A percentile compares a stretch with the other conserved stretches of the same genome.
Conservation (phyloP, 1,140 invertebrate genomes). For the Ceratosolen fusciceps region DNA sequence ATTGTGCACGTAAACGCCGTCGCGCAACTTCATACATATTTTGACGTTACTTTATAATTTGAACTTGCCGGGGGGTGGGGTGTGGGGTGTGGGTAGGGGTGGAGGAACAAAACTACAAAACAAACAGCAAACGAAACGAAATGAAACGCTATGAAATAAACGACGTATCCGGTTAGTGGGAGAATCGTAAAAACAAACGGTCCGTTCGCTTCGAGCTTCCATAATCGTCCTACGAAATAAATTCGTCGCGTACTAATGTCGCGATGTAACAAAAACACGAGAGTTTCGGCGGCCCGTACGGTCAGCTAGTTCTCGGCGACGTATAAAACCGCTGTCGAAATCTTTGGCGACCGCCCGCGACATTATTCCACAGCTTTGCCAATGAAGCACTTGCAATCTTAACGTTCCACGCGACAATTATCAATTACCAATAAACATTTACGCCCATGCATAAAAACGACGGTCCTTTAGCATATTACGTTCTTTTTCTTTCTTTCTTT, state of each 20-base stretch:
- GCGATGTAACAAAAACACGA: conserved; percentile 11
- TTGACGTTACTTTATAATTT: background rate
- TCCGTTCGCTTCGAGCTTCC: background rate
- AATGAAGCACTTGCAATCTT: background rate
- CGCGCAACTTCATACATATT: background rate
- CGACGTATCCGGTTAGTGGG: no score
- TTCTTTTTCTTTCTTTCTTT: no score
- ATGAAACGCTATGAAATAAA: background rate
- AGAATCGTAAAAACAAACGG: background rate
- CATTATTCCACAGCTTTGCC: conserved; percentile 1
- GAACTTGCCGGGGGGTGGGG: background rate
- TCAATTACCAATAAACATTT: no score
- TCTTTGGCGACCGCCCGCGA: background rate
- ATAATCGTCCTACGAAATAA: background rate
- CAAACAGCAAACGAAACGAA: no score
- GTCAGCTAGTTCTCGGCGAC: background rate
- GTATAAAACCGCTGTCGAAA: conserved; percentile 4
- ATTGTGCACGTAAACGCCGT: no score
- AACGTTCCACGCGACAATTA: no score
- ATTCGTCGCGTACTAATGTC: background rate
- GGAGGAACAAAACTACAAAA: no score
- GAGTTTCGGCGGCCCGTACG: background rate
- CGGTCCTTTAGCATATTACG: no score
- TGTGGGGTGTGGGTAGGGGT: no score
- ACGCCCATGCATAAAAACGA: no score